Conservation (phyloP, 2,888 invertebrate species). For the Adelphocoris suturalis region DNA sequence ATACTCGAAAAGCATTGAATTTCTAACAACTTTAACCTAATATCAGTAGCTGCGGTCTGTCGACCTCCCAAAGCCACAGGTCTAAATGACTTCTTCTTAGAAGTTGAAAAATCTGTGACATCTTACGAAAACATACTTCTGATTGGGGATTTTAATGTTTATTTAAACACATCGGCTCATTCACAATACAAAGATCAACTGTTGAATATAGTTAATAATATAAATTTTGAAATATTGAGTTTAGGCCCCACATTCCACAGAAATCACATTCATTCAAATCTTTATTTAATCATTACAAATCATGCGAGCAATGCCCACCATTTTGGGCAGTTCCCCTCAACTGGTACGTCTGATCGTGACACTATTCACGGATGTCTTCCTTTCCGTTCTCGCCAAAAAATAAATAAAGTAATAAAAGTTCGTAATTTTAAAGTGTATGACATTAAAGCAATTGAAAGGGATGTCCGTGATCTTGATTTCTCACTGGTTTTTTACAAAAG, state of each 20-base stretch:
- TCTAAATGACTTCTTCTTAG: slow-evolving; percentile 40
- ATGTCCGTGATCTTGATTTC: not conserved
- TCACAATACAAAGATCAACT: slow-evolving; percentile 45
- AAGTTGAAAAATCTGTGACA: slow-evolving; percentile 7
- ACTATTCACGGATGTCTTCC: slow-evolving; percentile 48
- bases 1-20: slow-evolving; percentile 39
- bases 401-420: slow-evolving; percentile 44
- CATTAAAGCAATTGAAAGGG: not conserved
- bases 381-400: slow-evolving; percentile 10
- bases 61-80: slow-evolving; percentile 50
- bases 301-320: not conserved
- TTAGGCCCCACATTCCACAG: slow-evolving; percentile 50
- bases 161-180: not conserved
- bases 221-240: slow-evolving; percentile 34
- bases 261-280: slow-evolving; percentile 38
- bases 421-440: slow-evolving; percentile 26
- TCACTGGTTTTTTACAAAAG: not conserved
- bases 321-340: slow-evolving; percentile 56
- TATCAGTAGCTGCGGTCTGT: slow-evolving; percentile 36
- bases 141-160: slow-evolving; percentile 46
- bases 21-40: slow-evolving; percentile 1
- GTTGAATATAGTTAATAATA: slow-evolving; percentile 1
- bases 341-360: slow-evolving; percentile 46
- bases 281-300: slow-evolving; percentile 39
- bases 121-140: slow-evolving; percentile 17